phyloP scores from a whole-genome alignment of 92 coral and sea anemone genomes.

The Bergia puertoricense region DNA sequence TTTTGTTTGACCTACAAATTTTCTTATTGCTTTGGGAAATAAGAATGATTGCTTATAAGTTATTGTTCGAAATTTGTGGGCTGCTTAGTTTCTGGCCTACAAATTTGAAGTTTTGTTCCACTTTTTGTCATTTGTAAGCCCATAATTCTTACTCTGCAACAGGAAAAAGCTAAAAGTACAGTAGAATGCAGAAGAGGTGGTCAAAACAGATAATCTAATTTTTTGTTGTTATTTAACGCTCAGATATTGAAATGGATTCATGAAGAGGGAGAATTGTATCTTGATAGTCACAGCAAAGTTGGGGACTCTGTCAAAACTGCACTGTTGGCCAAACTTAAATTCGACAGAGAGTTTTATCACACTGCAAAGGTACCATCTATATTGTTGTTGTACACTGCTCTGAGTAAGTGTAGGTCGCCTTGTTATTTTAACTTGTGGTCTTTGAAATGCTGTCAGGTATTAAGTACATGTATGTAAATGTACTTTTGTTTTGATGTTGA shows the following conservation, averaged over 20 bases:
- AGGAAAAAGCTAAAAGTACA: too few species aligned
- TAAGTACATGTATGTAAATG: too few species aligned
- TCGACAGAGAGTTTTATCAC: slow-evolving; percentile 79
- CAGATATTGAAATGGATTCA: slow-evolving; percentile 86
- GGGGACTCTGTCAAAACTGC: slow-evolving; percentile 63
- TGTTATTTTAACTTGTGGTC: not conserved
- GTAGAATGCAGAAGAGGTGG: too few species aligned
- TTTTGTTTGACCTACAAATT: too few species aligned
- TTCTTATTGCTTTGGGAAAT: too few species aligned
- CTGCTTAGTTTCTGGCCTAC: too few species aligned
- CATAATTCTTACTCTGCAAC: too few species aligned
- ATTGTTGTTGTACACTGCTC: not conserved
- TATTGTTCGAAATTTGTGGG: too few species aligned
- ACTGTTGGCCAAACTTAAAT: slow-evolving; percentile 59
- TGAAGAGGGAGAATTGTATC: slow-evolving; percentile 70
- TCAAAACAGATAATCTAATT: not conserved
- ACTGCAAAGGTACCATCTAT: slow-evolving; percentile 63
- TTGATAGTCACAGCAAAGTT: slow-evolving; percentile 49
- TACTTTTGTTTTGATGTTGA: not conserved
- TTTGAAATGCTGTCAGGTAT: not conserved
- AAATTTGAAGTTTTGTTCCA: too few species aligned
- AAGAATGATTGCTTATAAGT: too few species aligned
- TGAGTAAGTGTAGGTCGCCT: not conserved
- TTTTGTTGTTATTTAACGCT: slow-evolving; percentile 33
- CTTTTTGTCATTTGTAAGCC: too few species aligned